These are phyloP conservation scores for Hyles vespertilio DNA, from an alignment of 1,140 invertebrate species.

Conservation along the genomic window DNA sequence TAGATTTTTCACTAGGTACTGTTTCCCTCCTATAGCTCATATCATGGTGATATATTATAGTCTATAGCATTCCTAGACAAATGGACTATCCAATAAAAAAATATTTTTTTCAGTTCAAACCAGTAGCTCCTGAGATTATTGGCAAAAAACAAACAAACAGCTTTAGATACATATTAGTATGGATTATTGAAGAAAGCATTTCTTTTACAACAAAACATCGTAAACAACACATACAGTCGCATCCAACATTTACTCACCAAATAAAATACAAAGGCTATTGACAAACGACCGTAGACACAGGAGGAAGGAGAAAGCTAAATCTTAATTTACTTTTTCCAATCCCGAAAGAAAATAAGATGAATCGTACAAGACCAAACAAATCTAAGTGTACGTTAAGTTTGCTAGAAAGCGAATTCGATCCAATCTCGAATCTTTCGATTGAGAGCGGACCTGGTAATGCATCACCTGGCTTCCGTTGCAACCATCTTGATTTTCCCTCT, in stretches of 20 bases:
- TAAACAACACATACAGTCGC: too few species aligned
- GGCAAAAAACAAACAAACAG: too few species aligned
- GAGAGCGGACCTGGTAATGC: conserved; percentile 54
- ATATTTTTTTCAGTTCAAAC: too few species aligned
- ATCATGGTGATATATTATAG: too few species aligned
- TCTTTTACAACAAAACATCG: too few species aligned
- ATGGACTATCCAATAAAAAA: too few species aligned
- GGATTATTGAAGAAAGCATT: too few species aligned
- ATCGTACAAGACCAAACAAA: conserved; percentile 40
- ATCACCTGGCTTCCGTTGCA: conserved; percentile 67
- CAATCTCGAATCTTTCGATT: conserved; percentile 58
- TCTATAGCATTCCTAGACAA: too few species aligned
- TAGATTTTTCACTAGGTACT: too few species aligned
- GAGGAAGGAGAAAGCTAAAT: conserved; percentile 19
- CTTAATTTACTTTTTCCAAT: conserved; percentile 32
- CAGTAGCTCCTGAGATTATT: too few species aligned
- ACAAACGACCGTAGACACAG: conserved; percentile 13
- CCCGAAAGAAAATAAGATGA: conserved; percentile 31
- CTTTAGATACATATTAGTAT: too few species aligned
- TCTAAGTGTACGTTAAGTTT: conserved; percentile 37
- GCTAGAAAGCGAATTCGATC: conserved; percentile 54
- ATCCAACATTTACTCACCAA: conserved; percentile 1
- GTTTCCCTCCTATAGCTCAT: too few species aligned
- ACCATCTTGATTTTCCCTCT: conserved; percentile 63
- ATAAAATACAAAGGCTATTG: conserved; percentile 16